Base-by-base conservation (phyloP, 2,113 vertebrate species). In the Perccottus glenii region DNA sequence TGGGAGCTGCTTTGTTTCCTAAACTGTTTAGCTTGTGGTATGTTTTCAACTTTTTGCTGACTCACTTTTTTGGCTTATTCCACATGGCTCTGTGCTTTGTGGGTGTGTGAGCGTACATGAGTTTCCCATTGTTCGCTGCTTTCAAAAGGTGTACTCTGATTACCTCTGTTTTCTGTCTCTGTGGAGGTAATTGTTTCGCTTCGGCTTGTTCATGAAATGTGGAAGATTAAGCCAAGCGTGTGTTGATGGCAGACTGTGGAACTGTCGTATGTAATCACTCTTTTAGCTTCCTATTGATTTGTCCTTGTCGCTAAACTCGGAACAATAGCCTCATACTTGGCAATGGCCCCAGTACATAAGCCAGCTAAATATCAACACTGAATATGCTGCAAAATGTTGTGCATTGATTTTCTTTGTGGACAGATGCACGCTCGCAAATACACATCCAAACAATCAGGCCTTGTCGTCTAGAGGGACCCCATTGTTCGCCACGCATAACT, bases 401-500 rank as follows among this genome's bases (percentile, higher is more conserved):
- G 70, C 77, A 88, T 85, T 88, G 85, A 87, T 86, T 81, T 73
- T 16, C 57, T 77, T 75, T 78, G 46, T 83, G 33, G 19, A 56
- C 64, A 78, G 60, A 83, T 62, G 27, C 52, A 47, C 56, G 46
- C 33, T 53, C 63, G 67, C 44, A 52, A 42, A 71, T 15, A 60
- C 9, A 68, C 5, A 40, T 6, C 33, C 8, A 44, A 15, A 49
- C 47, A 60, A 72, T 69, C 0, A 35, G 38, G 64, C 70, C 71
- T 71, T 81, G 84, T 86, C 12, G 56, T 77, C 83, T 53, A 61
- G 66, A 81, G 75, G 83, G 78, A 88, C 72, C 73, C 62, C 51
- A 81, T 90, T 90, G 89, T 90, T 77, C 70, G 80, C 15, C 52
- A 51, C 5, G 35, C 73, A 77, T 83, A 83, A 83, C 77, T 84